phyloP scores from a whole-genome alignment of 2,888 invertebrate genomes.

The Drosophila mulleri region DNA sequence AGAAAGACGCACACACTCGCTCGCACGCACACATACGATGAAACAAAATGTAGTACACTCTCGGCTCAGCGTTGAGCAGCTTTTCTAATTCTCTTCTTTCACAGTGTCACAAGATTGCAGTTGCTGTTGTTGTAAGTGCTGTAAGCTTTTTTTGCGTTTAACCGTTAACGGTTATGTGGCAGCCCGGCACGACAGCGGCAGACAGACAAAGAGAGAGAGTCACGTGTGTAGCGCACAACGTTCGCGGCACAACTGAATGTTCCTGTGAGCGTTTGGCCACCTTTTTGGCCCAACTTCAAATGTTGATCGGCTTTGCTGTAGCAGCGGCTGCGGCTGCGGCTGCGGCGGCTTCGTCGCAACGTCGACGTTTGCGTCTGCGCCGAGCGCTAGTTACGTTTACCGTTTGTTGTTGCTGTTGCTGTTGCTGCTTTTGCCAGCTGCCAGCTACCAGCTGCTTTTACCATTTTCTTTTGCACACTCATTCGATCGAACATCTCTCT shows the following conservation, averaged over 20 bases:
- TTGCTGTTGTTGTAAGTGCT: conserved; percentile 24
- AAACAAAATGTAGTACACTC: conserved; percentile 6
- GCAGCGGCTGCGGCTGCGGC: conserved; percentile 20
- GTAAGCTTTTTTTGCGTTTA: conserved; percentile 25
- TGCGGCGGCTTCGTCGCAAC: conserved; percentile 19
- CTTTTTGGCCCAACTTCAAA: conserved; percentile 78
- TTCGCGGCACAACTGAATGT: conserved; percentile 84
- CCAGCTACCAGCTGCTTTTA: conserved; percentile 47
- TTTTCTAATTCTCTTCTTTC: conserved; percentile 38
- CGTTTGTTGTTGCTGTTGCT: conserved; percentile 44
- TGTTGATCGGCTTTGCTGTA: conserved; percentile 31
- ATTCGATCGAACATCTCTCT: conserved; percentile 54
- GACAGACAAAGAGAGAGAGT: too few species aligned
- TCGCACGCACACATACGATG: conserved; percentile 28
- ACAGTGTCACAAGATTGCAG: conserved; percentile 41
- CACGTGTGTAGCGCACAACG: conserved; percentile 83
- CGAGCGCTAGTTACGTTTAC: conserved; percentile 53
- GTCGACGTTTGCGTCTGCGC: conserved; percentile 48
- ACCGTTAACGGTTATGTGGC: conserved; percentile 19
- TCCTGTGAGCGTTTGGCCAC: conserved; percentile 76
- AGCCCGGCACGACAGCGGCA: conserved; percentile 31
- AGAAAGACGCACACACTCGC: conserved; percentile 12
- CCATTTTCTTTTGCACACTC: conserved; percentile 66
- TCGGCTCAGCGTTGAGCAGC: conserved; percentile 19
- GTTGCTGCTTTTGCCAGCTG: conserved; percentile 16